Evolutionary conservation across 2,888 invertebrate species (phyloP).

Genomic region (Standfussiana lucernea): DNA sequence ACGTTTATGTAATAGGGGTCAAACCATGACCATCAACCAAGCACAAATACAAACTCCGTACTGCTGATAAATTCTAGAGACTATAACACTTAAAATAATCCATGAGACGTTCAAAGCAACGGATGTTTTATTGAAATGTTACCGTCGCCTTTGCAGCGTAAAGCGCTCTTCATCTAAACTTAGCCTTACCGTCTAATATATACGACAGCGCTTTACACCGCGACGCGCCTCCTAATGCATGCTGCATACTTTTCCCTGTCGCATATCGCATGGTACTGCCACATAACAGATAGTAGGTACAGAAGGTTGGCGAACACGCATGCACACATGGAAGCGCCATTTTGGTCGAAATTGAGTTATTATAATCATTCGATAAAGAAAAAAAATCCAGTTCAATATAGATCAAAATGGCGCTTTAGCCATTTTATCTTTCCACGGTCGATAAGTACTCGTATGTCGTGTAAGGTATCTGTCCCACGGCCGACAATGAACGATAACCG

Average conservation of each 20-base stretch:
- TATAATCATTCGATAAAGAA: too few relatives aligned
- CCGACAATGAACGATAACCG: not conserved
- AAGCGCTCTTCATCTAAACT: constrained; percentile 40
- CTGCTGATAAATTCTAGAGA: not conserved
- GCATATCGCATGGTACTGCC: constrained; percentile 24
- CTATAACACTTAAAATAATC: not conserved
- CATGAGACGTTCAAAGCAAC: constrained; percentile 4
- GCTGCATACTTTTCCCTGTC: constrained; percentile 54
- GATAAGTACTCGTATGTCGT: not conserved
- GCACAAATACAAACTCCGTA: not conserved
- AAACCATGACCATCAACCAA: not conserved
- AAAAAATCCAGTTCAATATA: too few relatives aligned
- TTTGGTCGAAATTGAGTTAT: too few relatives aligned
- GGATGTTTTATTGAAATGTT: constrained; percentile 8
- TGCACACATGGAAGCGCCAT: too few relatives aligned
- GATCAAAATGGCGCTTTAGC: too few relatives aligned
- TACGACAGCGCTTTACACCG: constrained; percentile 52
- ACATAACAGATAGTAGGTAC: not conserved
- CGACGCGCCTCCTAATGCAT: constrained; percentile 47
- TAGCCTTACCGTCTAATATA: constrained; percentile 46
- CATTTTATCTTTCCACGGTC: too few relatives aligned
- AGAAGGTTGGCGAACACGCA: constrained; percentile 1
- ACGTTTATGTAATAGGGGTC: not conserved
- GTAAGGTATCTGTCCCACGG: not conserved
- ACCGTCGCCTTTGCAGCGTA: constrained; percentile 7